A percentile compares a stretch with the other conserved stretches of the same genome.
These are phyloP conservation scores for Protobothrops flavoviridis DNA, from an alignment of 2,113 vertebrate species.

Conservation along the genomic window DNA sequence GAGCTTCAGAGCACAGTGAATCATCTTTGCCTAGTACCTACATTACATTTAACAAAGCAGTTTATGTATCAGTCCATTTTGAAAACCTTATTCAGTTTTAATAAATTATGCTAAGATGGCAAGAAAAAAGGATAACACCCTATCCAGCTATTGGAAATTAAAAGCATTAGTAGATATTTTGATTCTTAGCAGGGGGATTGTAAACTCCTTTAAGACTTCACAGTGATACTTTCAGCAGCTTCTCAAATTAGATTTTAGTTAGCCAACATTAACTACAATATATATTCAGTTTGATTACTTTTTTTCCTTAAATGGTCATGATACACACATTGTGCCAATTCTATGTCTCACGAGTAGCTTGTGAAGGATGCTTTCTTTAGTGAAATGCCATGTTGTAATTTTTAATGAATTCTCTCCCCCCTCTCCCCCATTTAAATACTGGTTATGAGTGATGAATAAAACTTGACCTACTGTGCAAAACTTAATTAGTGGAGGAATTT, in stretches of 20 bases:
- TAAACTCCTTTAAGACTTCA: neutral
- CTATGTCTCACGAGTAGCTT: neutral
- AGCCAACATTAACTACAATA: neutral
- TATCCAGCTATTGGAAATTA: neutral
- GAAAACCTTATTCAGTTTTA: neutral
- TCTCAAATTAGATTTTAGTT: neutral
- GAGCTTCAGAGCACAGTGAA: neutral
- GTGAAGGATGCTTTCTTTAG: neutral
- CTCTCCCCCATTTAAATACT: neutral
- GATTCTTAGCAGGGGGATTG: neutral
- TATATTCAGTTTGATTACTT: neutral
- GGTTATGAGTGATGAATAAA: neutral
- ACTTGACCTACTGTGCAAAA: neutral
- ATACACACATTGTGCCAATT: neutral
- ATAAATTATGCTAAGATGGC: neutral
- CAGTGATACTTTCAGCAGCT: neutral
- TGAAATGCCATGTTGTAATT: neutral
- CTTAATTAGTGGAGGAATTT: neutral
- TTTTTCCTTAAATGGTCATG: neutral
- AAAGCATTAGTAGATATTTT: neutral
- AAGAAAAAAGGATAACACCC: neutral
- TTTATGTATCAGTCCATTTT: neutral
- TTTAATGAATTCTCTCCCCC: neutral
- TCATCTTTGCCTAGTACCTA: neutral
- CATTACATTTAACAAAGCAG: neutral